phyloP scores from a whole-genome alignment of 1,140 invertebrate species.

The Probaryconus sp. region DNA sequence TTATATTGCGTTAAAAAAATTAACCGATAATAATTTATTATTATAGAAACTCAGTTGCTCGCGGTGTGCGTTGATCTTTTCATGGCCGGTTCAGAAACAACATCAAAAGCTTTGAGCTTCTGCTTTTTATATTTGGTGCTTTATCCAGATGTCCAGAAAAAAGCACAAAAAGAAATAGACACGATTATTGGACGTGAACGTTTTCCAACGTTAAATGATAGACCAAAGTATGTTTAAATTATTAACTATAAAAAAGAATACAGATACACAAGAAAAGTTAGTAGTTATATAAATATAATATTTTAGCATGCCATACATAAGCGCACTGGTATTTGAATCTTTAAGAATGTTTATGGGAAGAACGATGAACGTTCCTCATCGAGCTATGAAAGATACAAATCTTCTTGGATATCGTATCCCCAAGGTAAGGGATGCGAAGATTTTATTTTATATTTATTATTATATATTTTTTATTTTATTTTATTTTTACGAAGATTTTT shows the following conservation, averaged over 20 bases:
- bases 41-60: conserved; percentile 83
- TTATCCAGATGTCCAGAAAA: conserved; percentile 87
- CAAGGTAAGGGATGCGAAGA: conserved; percentile 79
- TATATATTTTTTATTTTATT: background rate
- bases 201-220: conserved; percentile 84
- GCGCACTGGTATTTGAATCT: conserved; percentile 87
- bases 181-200: conserved; percentile 83
- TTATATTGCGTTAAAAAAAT: too few species aligned
- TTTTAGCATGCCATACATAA: conserved; percentile 88
- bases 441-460: background rate
- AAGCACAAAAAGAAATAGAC: conserved; percentile 90
- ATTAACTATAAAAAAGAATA: too few species aligned
- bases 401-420: conserved; percentile 86
- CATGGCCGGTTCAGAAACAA: conserved; percentile 90
- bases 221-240: conserved; percentile 79
- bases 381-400: conserved; percentile 84
- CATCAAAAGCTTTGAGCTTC: conserved; percentile 87
- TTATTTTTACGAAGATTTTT: background rate
- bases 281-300: conserved; percentile 5
- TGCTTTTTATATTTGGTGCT: conserved; percentile 87
- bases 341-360: conserved; percentile 87
- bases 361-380: conserved; percentile 88
- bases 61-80: conserved; percentile 89
- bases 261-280: conserved; percentile 4
- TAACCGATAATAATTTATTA: too few species aligned